Percentiles rank a stretch among this genome's conserved stretches.
Evolutionary conservation across 2,888 invertebrate genomes (phyloP).

Genomic region (Drosophila quasianomalipes): DNA sequence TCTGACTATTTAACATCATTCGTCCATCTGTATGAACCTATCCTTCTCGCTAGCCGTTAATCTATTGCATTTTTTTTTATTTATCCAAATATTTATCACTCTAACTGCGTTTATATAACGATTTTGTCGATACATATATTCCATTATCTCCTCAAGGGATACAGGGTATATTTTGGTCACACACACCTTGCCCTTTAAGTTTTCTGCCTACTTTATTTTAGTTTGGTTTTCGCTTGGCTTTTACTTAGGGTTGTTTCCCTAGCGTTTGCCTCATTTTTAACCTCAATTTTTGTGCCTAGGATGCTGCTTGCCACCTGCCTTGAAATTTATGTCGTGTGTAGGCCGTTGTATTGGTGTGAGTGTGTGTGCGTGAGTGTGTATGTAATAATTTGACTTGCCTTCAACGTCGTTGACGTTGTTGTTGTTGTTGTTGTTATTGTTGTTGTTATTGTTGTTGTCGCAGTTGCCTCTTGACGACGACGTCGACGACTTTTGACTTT

Average conservation of each 20-base stretch:
- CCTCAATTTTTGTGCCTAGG: constrained; percentile 76
- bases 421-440: constrained; percentile 5
- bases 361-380: constrained; percentile 23
- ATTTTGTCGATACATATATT: neutral
- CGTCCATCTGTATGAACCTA: no score
- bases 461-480: constrained; percentile 56
- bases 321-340: constrained; percentile 57
- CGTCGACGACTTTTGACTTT: constrained; percentile 72
- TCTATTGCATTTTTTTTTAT: neutral
- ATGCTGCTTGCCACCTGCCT: constrained; percentile 68
- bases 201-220: constrained; percentile 33
- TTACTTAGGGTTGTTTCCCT: constrained; percentile 51
- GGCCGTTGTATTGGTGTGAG: constrained; percentile 17
- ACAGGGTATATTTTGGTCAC: constrained; percentile 15
- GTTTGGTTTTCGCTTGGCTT: constrained; percentile 50
- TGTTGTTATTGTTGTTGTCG: constrained; percentile 35
- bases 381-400: constrained; percentile 61
- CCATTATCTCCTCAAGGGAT: neutral
- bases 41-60: neutral
- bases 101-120: neutral
- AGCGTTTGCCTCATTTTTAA: constrained; percentile 61
- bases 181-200: neutral
- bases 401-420: constrained; percentile 35
- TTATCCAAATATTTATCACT: neutral
- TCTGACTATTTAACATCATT: no score